Percentiles rank a stretch among this genome's conserved stretches.
phyloP scores from a whole-genome alignment of 1,140 invertebrate genomes.

The Babylonia areolata region DNA sequence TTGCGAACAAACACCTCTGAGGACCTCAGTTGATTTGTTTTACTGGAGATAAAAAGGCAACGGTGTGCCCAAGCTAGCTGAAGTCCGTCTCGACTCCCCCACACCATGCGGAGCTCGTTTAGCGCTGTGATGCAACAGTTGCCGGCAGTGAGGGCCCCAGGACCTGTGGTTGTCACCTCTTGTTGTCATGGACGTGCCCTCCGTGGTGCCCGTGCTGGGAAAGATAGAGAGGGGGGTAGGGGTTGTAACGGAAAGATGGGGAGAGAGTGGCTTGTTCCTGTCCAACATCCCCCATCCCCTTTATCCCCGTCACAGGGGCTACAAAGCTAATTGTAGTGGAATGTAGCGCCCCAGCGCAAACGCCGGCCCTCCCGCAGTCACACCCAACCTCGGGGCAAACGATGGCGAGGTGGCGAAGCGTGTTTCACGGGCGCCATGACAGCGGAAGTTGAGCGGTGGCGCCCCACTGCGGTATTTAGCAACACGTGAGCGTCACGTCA shows the following conservation, averaged over 20 bases:
- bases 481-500: constrained; percentile 2
- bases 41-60: too few relatives aligned
- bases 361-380: neutral
- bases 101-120: neutral
- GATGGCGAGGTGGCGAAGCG: constrained; percentile 14
- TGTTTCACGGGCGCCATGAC: neutral
- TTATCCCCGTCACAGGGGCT: neutral
- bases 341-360: constrained; percentile 28
- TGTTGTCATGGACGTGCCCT: neutral
- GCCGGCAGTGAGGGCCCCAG: neutral
- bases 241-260: neutral
- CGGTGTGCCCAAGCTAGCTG: too few relatives aligned
- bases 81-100: too few relatives aligned
- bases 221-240: neutral
- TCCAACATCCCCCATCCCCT: neutral
- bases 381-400: constrained; percentile 24
- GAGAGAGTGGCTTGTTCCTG: constrained; percentile 25
- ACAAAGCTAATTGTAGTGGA: constrained; percentile 40
- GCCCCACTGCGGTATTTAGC: constrained; percentile 29
- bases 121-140: neutral
- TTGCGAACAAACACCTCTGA: too few relatives aligned
- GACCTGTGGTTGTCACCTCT: neutral
- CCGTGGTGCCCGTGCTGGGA: too few relatives aligned
- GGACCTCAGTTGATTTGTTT: too few relatives aligned
- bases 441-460: constrained; percentile 13